These are phyloP conservation scores for Grapholita molesta DNA, from an alignment of 1,140 invertebrate genomes.

Conservation along the genomic window DNA sequence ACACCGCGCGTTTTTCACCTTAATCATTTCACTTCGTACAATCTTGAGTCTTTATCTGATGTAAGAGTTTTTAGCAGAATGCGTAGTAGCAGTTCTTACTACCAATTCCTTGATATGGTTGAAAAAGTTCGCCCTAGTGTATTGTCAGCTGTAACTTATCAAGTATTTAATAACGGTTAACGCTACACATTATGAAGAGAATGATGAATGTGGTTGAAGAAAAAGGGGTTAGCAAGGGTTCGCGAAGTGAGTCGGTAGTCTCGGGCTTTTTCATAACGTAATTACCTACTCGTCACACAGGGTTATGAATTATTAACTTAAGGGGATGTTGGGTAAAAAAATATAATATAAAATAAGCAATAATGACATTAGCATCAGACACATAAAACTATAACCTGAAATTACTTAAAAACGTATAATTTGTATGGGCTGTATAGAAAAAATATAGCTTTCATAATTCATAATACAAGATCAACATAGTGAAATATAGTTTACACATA, in stretches of 20 bases:
- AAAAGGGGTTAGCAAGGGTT: neutral
- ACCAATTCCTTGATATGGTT: neutral
- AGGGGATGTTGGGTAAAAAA: neutral
- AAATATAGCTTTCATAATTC: too few relatives aligned
- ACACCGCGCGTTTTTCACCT: too few relatives aligned
- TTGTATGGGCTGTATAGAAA: too few relatives aligned
- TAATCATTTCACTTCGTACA: too few relatives aligned
- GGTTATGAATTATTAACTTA: neutral
- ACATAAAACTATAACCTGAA: too few relatives aligned
- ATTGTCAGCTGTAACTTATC: slow-evolving; percentile 3
- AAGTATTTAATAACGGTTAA: slow-evolving; percentile 12
- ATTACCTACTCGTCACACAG: slow-evolving; percentile 6
- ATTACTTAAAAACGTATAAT: too few relatives aligned
- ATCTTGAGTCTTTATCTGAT: too few relatives aligned
- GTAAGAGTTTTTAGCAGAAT: too few relatives aligned
- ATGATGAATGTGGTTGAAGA: slow-evolving; percentile 13
- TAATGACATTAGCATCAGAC: neutral
- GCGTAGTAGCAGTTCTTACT: neutral
- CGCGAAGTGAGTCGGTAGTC: neutral
- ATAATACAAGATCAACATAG: too few relatives aligned
- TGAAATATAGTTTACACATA: too few relatives aligned
- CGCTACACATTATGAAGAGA: slow-evolving; percentile 3
- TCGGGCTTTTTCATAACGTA: neutral
- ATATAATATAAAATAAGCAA: neutral
- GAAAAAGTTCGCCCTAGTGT: neutral